Evolutionary conservation across 2,113 vertebrate species (phyloP), one percentile per base, ranked within the genome.

Genomic region (Myotis yumanensis): DNA sequence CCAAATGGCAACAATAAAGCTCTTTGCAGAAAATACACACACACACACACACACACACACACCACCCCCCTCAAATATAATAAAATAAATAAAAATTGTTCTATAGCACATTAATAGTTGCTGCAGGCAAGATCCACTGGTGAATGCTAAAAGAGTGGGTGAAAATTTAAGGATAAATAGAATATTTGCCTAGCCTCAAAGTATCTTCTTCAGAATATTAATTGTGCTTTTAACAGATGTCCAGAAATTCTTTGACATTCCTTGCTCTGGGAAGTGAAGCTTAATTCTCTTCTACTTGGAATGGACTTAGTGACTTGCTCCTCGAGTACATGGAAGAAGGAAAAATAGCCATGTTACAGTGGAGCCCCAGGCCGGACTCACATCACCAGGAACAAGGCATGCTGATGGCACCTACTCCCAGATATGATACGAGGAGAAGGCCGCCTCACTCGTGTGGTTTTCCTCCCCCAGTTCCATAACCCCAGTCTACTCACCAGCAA

Each of bases 91-190:
- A 66, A 66, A 71, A 94, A 89, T 32, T 73, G 0, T 51, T 80
- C 89, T 66, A 16, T 18, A 90, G 51, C 46, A 81, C 28, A 20
- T 76, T 76, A 71, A 72, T 37, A 57, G 66, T 81, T 11, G 72
- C 66, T 92, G 8, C 11, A 77, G 76, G 75, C 75, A 72, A 85
- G 52, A 75, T 18, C 46, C 14, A 11, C 35, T 73, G 52, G 57
- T 35, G 17, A 73, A n/a, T 59, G 43, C 12, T n/a, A 12, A 57
- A 81, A 81, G 40, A 66, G n/a, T 37, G 64, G 20, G 54, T 46
- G 71, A 73, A 20, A 86, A 40, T 71, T 89, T 76, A 89, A 96
- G 17, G 43, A 91, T 57, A 86, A 91, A 75, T 18, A 71, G 59
- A 82, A 43, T 59, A 90, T 86, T 69, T 79, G 48, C n/a, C 43